These are phyloP conservation scores for Phymastichus coffea DNA, from an alignment of 1,140 invertebrate genomes.

Conservation along the genomic window DNA sequence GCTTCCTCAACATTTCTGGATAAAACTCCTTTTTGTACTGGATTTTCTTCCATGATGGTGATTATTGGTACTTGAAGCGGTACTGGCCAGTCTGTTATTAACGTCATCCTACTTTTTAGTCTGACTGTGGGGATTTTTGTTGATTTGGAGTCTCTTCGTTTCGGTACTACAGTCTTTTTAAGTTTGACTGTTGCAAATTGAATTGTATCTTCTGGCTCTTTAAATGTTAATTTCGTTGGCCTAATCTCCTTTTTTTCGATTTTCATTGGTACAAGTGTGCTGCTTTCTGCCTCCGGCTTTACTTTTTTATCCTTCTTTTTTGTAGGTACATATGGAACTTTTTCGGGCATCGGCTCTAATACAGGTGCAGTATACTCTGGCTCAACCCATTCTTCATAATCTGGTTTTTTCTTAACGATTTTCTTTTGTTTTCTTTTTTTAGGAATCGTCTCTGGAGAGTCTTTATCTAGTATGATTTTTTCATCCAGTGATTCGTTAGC, in stretches of 20 bases:
- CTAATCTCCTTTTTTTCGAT: conserved; percentile 54
- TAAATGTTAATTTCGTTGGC: conserved; percentile 51
- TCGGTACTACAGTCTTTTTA: conserved; percentile 58
- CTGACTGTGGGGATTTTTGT: conserved; percentile 63
- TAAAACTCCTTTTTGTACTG: conserved; percentile 64
- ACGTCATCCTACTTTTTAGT: conserved; percentile 65
- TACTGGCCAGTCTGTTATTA: conserved; percentile 63
- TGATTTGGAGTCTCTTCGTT: conserved; percentile 56
- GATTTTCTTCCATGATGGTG: conserved; percentile 57
- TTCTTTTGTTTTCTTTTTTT: conserved; percentile 50
- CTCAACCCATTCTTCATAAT: conserved; percentile 55
- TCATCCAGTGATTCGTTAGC: too few relatives aligned
- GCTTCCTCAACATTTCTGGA: conserved; percentile 72
- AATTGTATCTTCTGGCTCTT: conserved; percentile 49
- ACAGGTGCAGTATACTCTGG: conserved; percentile 55
- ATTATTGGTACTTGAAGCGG: conserved; percentile 55
- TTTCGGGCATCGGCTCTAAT: conserved; percentile 52
- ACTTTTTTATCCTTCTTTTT: conserved; percentile 30
- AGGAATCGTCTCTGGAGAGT: not conserved
- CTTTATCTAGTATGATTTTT: too few relatives aligned
- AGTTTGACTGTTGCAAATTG: conserved; percentile 66
- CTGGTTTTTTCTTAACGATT: conserved; percentile 44
- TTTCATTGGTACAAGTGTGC: conserved; percentile 42
- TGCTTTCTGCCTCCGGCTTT: not conserved
- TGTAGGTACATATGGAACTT: conserved; percentile 49